Evolutionary conservation across 2,888 invertebrate genomes (phyloP).

Genomic region (Cosmopolites sordidus): DNA sequence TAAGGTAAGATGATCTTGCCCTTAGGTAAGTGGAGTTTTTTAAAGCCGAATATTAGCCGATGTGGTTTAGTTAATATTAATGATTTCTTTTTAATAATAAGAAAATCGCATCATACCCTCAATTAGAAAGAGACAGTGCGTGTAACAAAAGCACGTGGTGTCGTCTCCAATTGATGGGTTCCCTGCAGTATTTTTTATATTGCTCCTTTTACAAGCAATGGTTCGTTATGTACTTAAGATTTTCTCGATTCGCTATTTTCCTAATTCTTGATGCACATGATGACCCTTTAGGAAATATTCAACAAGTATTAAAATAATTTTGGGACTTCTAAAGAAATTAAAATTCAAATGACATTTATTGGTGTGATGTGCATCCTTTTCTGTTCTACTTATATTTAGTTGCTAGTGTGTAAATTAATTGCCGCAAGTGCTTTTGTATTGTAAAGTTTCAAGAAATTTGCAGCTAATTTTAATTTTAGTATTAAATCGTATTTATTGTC

Average conservation of each 20-base stretch:
- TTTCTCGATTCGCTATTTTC: background rate
- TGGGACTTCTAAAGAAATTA: too few species aligned
- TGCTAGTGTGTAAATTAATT: background rate
- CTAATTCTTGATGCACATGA: too few species aligned
- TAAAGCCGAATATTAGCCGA: background rate
- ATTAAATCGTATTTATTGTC: background rate
- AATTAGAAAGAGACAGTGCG: too few species aligned
- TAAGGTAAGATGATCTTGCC: conserved; percentile 7
- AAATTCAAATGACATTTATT: too few species aligned
- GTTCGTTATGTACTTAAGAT: conserved; percentile 1
- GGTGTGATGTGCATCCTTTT: too few species aligned
- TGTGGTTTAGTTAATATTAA: background rate
- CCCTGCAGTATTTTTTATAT: conserved; percentile 8
- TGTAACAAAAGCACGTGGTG: too few species aligned
- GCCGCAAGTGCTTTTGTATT: conserved; percentile 10
- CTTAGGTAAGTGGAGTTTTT: background rate
- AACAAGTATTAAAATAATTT: too few species aligned
- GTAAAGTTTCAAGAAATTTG: background rate
- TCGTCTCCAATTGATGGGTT: too few species aligned
- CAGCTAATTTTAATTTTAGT: background rate
- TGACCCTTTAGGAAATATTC: too few species aligned
- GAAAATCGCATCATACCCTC: too few species aligned
- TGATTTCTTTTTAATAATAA: too few species aligned
- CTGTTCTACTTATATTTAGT: too few species aligned
- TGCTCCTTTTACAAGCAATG: conserved; percentile 13